Percentiles rank a stretch among this genome's conserved stretches.
Evolutionary conservation across 2,797 vertebrate species (phyloP).

Genomic region (Toxotes lorentzi): DNA sequence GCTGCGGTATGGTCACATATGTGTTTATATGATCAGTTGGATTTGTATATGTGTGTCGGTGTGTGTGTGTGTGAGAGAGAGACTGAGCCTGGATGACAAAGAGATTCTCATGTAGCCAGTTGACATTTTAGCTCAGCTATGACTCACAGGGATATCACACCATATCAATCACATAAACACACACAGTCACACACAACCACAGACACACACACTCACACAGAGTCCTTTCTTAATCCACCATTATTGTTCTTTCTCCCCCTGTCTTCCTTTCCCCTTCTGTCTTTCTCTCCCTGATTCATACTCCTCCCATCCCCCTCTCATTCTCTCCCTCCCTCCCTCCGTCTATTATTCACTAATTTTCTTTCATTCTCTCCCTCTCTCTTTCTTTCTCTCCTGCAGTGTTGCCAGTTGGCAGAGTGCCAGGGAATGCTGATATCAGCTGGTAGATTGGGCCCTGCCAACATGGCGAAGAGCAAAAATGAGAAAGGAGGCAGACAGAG

Average conservation of each 20-base stretch:
- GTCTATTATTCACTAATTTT: conserved; percentile 87
- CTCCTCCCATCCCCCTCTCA: conserved; percentile 83
- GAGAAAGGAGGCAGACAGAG: conserved; percentile 74
- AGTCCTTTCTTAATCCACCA: conserved; percentile 78
- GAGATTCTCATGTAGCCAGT: conserved; percentile 82
- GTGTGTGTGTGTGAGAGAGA: conserved; percentile 49
- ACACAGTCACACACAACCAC: conserved; percentile 46
- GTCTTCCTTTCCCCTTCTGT: conserved; percentile 69
- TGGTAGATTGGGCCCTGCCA: conserved; percentile 90
- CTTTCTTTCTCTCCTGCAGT: conserved; percentile 82
- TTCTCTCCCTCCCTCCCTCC: conserved; percentile 79
- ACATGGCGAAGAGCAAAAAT: conserved; percentile 85
- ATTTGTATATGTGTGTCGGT: conserved; percentile 23
- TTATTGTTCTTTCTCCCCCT: conserved; percentile 78
- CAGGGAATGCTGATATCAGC: conserved; percentile 92
- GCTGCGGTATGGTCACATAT: conserved; percentile 56
- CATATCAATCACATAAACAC: conserved; percentile 81
- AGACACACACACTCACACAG: conserved; percentile 49
- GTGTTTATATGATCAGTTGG: conserved; percentile 64
- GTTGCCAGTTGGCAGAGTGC: conserved; percentile 88
- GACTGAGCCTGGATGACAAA: conserved; percentile 74
- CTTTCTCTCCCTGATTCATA: conserved; percentile 80
- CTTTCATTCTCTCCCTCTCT: conserved; percentile 80
- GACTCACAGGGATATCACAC: conserved; percentile 86
- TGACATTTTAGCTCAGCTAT: conserved; percentile 87